Percentiles rank a stretch among this genome's conserved stretches.
Conservation (phyloP, 2,888 invertebrate genomes). For the Phengaris arion region DNA sequence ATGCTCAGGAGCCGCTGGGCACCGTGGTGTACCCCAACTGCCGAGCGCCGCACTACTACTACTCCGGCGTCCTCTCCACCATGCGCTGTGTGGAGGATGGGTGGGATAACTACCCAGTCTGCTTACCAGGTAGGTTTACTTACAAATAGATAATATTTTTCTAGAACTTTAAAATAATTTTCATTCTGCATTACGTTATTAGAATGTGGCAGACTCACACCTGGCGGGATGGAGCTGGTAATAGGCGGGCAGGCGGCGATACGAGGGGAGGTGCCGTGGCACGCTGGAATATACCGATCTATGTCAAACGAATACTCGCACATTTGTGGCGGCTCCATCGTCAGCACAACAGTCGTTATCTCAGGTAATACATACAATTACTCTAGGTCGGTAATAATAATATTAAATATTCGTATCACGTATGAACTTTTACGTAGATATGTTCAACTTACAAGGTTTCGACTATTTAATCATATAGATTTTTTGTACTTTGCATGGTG, state of each 20-base stretch:
- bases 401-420: too few relatives aligned
- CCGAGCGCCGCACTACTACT: constrained; percentile 16
- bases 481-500: too few relatives aligned
- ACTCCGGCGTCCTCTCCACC: constrained; percentile 12
- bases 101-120: constrained; percentile 24
- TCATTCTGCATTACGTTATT: not conserved
- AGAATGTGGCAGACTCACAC: constrained; percentile 54
- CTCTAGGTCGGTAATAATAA: too few relatives aligned
- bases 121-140: constrained; percentile 1
- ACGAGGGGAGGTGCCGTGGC: constrained; percentile 66
- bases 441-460: too few relatives aligned
- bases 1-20: constrained; percentile 13
- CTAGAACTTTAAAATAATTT: not conserved
- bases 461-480: too few relatives aligned
- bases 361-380: constrained; percentile 39
- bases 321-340: constrained; percentile 71
- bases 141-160: too few relatives aligned
- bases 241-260: constrained; percentile 55
- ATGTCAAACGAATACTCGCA: constrained; percentile 54
- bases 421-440: too few relatives aligned
- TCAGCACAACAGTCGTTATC: constrained; percentile 45
- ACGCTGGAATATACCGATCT: constrained; percentile 64
- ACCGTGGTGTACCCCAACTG: constrained; percentile 22
- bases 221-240: constrained; percentile 52
- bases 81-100: constrained; percentile 14